Evolutionary conservation across 2,797 vertebrate genomes (phyloP), one percentile per base, ranked within the genome.

Genomic region (Glyptemys insculpta): DNA sequence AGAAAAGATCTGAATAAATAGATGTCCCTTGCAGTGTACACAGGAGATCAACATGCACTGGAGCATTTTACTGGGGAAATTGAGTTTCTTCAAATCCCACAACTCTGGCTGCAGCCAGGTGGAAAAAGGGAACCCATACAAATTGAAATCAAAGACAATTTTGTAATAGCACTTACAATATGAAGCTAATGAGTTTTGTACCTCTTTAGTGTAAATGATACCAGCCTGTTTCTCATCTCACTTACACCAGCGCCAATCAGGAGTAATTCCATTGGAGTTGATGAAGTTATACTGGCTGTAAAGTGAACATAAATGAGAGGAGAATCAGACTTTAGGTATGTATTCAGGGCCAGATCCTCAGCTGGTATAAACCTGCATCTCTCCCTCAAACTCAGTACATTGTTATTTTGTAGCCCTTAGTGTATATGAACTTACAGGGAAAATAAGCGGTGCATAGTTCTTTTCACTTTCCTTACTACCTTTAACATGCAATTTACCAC

Each of bases 81-180:
- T 91, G 85, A 90, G 80, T 89, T 90, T 96, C 62, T 85, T 62
- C 50, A 83, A 85, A 68, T 76, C 15, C 72, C 6, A 92, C 86
- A 90, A 81, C 1, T 83, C 3, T 8, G 14, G 81, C 1, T 79
- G 3, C 3, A 89, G 14, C 74, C 4, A 85, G 79, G 25, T n/a
- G 59, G 0, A 50, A 41, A 76, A 80, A n/a, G 54, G 79, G 11
- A 85, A 62, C 47, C 21, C 21, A 8, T 62, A 2, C 90, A 29
- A 23, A 52, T 16, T 41, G 27, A 37, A 93, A 83, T 79, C 29
- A 94, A 94, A 94, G 1, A 6, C 54, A 44, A 9, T 81, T 81
- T 8, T 1, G 6, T 47, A 47, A 15, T 10, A 57, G 68, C 19
- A 9, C n/a, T 37, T 23, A 37, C 7, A 23, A 68, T 5, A 4